Percentiles rank a stretch among this genome's conserved stretches.
Conservation (phyloP, 2,888 invertebrate genomes). For the Lithophane semibrunnea region DNA sequence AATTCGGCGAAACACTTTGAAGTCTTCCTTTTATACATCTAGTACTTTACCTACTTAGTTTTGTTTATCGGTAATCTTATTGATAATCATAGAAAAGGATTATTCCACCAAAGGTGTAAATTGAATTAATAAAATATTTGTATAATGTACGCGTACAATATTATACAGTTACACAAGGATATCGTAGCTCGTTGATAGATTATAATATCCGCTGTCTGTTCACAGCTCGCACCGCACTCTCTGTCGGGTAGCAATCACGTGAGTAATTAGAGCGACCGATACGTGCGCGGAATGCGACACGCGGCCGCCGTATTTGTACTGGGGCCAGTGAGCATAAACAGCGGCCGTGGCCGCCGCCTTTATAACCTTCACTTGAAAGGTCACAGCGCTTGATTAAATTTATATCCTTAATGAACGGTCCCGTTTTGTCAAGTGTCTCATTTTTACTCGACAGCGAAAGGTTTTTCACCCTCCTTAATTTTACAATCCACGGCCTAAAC, state of each 20-base stretch:
- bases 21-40: not conserved
- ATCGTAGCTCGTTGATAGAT: not conserved
- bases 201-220: conserved; percentile 13
- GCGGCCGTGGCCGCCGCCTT: conserved; percentile 8
- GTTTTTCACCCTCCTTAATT: conserved; percentile 62
- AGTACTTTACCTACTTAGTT: not conserved
- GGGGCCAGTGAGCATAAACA: conserved; percentile 30
- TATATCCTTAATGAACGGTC: conserved; percentile 66
- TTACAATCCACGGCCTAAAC: conserved; percentile 51
- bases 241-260: conserved; percentile 68
- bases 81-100: not conserved
- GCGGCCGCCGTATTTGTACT: conserved; percentile 33
- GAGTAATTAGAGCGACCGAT: conserved; percentile 74
- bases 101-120: not conserved
- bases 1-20: not conserved
- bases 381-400: conserved; percentile 61
- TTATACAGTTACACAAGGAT: not conserved
- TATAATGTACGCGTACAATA: not conserved
- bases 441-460: conserved; percentile 60
- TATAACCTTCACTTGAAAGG: conserved; percentile 27
- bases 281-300: conserved; percentile 71
- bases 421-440: conserved; percentile 64
- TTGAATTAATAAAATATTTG: not conserved
- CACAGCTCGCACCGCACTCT: conserved; percentile 16
- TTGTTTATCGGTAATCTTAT: not conserved